Conservation (phyloP, 2,113 vertebrate species). For the Sturnus vulgaris region DNA sequence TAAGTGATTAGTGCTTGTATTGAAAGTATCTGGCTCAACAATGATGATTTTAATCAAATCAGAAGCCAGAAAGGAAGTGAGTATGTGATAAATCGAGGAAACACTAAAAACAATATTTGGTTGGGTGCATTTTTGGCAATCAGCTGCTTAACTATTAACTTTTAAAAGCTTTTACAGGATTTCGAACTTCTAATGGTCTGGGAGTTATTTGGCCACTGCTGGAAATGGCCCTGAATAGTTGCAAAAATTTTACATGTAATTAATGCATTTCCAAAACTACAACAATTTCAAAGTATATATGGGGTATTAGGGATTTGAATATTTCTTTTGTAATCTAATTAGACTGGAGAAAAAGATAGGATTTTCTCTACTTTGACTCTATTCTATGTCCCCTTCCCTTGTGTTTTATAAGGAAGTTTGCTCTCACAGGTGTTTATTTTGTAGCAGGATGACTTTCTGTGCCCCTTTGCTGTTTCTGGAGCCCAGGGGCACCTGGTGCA, state of each 20-base stretch:
- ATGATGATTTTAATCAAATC: neutral
- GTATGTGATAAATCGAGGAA: neutral
- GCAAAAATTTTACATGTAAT: neutral
- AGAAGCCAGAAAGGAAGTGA: neutral
- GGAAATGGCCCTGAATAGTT: neutral
- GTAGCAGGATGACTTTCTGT: neutral
- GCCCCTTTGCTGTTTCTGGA: neutral
- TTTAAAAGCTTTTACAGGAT: neutral
- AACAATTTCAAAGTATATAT: neutral
- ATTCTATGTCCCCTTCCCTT: neutral
- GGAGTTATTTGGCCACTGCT: neutral
- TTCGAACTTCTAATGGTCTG: neutral
- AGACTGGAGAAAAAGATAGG: neutral
- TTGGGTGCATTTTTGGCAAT: neutral
- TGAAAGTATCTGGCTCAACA: neutral
- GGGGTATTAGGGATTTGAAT: neutral
- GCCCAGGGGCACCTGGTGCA: accelerated
- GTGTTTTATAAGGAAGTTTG: neutral
- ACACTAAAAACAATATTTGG: neutral
- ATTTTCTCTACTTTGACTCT: neutral
- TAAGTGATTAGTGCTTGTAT: neutral
- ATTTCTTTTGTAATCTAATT: neutral
- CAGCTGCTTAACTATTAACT: neutral
- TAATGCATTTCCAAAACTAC: neutral
- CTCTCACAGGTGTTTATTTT: neutral